phyloP scores from a whole-genome alignment of 2,113 vertebrate genomes.

The Ginglymostoma cirratum region DNA sequence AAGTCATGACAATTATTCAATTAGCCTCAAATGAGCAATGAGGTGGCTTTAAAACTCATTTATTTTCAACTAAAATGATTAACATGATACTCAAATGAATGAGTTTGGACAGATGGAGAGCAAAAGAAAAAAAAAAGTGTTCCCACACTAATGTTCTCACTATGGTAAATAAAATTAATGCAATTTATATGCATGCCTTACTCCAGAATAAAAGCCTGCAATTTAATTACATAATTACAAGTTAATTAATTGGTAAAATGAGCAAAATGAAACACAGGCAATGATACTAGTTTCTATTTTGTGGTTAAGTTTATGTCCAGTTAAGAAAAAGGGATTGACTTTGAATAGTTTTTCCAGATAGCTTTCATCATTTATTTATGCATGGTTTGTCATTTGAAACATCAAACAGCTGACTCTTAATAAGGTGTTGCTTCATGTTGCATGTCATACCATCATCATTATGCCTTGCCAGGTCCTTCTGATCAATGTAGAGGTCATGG shows the following conservation, averaged over 20 bases:
- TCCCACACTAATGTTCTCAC: not conserved
- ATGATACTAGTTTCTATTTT: not conserved
- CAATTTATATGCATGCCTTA: not conserved
- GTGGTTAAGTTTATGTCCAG: not conserved
- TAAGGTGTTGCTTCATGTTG: slow-evolving; percentile 38
- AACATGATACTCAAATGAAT: slow-evolving; percentile 5
- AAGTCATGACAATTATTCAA: not conserved
- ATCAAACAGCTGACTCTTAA: slow-evolving; percentile 38
- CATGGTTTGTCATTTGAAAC: not conserved
- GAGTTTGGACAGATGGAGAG: not conserved
- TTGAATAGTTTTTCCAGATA: not conserved
- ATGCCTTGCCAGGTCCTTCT: slow-evolving; percentile 79
- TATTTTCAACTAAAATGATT: not conserved
- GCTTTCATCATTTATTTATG: slow-evolving; percentile 37
- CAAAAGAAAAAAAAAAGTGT: not conserved
- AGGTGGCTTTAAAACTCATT: not conserved
- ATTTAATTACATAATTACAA: slow-evolving; percentile 40
- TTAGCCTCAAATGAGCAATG: not conserved
- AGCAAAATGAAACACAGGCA: not conserved
- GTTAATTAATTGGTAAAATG: not conserved
- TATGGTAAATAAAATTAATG: slow-evolving; percentile 1
- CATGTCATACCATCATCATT: slow-evolving; percentile 74
- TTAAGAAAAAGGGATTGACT: not conserved
- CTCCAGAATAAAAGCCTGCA: not conserved
- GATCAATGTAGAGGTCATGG: slow-evolving; percentile 86